These are phyloP conservation scores for Chymomyza costata DNA, from an alignment of 1,140 invertebrate genomes.

Conservation along the genomic window DNA sequence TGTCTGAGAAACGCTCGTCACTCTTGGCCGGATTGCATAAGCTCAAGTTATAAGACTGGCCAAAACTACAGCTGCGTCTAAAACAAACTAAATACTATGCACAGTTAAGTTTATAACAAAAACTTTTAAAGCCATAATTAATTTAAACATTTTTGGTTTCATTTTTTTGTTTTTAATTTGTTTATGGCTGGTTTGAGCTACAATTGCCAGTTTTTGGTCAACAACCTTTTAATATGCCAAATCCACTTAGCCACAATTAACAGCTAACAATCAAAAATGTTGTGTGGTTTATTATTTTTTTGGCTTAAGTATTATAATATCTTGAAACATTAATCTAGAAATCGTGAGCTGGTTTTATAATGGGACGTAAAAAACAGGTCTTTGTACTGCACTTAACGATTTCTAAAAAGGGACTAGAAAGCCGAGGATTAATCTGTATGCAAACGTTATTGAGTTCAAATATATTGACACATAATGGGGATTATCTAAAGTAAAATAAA, in stretches of 20 bases:
- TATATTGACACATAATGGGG: too few species aligned
- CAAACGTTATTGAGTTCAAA: too few species aligned
- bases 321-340: constrained; percentile 36
- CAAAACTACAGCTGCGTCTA: constrained; percentile 7
- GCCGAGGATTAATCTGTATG: too few species aligned
- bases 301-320: constrained; percentile 39
- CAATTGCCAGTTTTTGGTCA: constrained; percentile 33
- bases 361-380: too few species aligned
- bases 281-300: too few species aligned
- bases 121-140: not conserved
- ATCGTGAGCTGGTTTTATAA: constrained; percentile 33
- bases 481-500: too few species aligned
- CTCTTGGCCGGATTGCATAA: constrained; percentile 9
- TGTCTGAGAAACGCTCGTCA: too few species aligned
- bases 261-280: constrained; percentile 3
- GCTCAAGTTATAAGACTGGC: too few species aligned
- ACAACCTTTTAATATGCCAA: constrained; percentile 37
- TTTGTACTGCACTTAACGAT: too few species aligned
- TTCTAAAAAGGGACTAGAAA: too few species aligned
- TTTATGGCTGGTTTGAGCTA: constrained; percentile 6
- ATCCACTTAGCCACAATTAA: constrained; percentile 41
- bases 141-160: too few species aligned
- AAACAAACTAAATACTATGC: constrained; percentile 2
- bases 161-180: constrained; percentile 8
- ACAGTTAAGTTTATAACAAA: constrained; percentile 20